Percentiles rank a stretch among this genome's conserved stretches.
phyloP scores from a whole-genome alignment of 2,113 vertebrate species.

The Calidris pygmaea region DNA sequence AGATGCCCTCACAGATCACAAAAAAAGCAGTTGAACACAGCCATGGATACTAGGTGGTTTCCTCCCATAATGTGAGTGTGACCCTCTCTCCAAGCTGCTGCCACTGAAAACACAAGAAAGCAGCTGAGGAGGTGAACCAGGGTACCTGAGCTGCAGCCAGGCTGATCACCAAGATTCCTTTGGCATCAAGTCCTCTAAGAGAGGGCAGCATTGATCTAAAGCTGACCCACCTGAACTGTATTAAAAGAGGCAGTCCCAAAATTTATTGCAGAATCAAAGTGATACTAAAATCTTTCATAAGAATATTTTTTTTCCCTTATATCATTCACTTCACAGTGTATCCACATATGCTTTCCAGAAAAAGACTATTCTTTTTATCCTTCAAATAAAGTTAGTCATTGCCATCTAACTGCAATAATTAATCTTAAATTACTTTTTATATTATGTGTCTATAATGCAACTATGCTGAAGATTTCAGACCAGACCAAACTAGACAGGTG shows the following conservation, averaged over 20 bases:
- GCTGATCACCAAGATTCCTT: not conserved
- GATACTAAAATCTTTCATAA: not conserved
- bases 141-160: too few species aligned
- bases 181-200: not conserved
- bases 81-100: not conserved
- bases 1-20: too few species aligned
- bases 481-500: conserved; percentile 30
- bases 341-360: not conserved
- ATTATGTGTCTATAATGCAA: not conserved
- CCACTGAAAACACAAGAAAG: not conserved
- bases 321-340: not conserved
- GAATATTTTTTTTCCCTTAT: not conserved
- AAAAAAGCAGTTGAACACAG: not conserved
- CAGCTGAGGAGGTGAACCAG: not conserved
- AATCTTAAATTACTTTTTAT: conserved; percentile 15
- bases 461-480: conserved; percentile 5
- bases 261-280: not conserved
- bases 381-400: not conserved
- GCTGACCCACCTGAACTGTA: not conserved
- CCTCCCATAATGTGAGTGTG: not conserved
- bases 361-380: not conserved
- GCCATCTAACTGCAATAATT: not conserved
- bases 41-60: too few species aligned
- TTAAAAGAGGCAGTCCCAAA: not conserved
- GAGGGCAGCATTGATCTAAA: not conserved